Conservation (phyloP, 2,113 vertebrate species). For the Sinocyclocheilus anophthalmus region DNA sequence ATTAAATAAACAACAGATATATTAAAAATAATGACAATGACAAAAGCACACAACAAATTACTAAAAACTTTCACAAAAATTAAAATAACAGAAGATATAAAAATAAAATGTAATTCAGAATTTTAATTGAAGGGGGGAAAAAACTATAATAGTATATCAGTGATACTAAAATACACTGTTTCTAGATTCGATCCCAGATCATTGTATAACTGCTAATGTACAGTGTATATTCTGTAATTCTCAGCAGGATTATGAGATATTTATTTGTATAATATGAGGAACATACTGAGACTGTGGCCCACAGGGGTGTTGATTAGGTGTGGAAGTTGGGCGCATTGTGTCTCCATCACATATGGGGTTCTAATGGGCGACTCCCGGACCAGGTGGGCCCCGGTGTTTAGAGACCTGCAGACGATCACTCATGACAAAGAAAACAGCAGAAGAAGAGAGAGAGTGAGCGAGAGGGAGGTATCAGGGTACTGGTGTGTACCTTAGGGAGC, state of each 20-base stretch:
- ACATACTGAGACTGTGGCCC: conserved; percentile 20
- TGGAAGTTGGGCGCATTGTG: conserved; percentile 37
- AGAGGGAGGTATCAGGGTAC: conserved; percentile 25
- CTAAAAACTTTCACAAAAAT: background rate
- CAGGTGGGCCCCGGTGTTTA: conserved; percentile 60
- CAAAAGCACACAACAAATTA: too few species aligned
- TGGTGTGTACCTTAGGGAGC: conserved; percentile 61
- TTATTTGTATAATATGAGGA: background rate
- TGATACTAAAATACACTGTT: background rate
- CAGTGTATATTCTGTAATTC: background rate
- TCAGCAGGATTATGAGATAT: background rate
- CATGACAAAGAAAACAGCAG: conserved; percentile 56
- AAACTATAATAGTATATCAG: background rate
- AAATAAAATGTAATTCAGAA: background rate
- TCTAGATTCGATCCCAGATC: background rate
- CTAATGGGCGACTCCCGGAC: conserved; percentile 55
- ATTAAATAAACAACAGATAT: too few species aligned
- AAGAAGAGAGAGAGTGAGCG: conserved; percentile 34
- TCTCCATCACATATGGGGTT: conserved; percentile 57
- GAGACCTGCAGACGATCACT: conserved; percentile 60
- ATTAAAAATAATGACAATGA: too few species aligned
- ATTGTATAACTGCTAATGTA: too few species aligned
- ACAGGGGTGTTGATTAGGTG: conserved; percentile 57
- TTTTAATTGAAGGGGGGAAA: too few species aligned
- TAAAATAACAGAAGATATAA: background rate